These are phyloP conservation scores for Eupithecia centaureata DNA, from an alignment of 2,888 invertebrate species.

Conservation along the genomic window DNA sequence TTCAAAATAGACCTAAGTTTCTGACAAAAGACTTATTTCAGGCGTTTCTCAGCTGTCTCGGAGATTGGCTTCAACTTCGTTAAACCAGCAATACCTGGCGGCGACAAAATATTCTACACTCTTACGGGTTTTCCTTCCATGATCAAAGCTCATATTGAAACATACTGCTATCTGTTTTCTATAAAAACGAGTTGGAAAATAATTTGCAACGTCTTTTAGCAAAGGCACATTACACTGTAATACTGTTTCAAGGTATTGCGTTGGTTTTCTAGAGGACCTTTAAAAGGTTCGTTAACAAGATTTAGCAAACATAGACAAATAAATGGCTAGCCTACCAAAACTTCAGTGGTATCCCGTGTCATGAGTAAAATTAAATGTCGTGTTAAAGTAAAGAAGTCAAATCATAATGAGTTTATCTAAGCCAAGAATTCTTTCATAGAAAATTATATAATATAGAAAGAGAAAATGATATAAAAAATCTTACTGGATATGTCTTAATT, in stretches of 20 bases:
- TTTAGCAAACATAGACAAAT: constrained; percentile 7
- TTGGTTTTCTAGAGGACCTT: constrained; percentile 58
- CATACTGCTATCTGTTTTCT: constrained; percentile 3
- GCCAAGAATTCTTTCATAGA: not conserved
- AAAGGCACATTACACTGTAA: constrained; percentile 58
- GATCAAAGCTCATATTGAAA: not conserved
- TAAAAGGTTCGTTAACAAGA: constrained; percentile 50
- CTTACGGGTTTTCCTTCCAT: not conserved
- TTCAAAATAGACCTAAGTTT: too few relatives aligned
- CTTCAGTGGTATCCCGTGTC: not conserved
- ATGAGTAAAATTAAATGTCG: too few relatives aligned
- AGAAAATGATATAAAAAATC: too few relatives aligned
- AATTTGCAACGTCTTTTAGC: constrained; percentile 57
- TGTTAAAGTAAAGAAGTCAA: not conserved
- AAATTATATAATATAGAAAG: too few relatives aligned
- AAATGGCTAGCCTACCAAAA: not conserved
- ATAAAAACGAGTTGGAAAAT: constrained; percentile 36
- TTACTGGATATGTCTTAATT: too few relatives aligned
- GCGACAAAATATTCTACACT: too few relatives aligned
- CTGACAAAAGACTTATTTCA: too few relatives aligned
- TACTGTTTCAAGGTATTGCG: constrained; percentile 53
- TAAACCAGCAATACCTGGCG: too few relatives aligned
- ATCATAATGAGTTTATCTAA: not conserved
- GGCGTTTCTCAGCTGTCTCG: too few relatives aligned
- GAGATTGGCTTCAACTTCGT: too few relatives aligned